Evolutionary conservation across 2,113 vertebrate genomes (phyloP).

Genomic region (Illadopsis cleaveri): DNA sequence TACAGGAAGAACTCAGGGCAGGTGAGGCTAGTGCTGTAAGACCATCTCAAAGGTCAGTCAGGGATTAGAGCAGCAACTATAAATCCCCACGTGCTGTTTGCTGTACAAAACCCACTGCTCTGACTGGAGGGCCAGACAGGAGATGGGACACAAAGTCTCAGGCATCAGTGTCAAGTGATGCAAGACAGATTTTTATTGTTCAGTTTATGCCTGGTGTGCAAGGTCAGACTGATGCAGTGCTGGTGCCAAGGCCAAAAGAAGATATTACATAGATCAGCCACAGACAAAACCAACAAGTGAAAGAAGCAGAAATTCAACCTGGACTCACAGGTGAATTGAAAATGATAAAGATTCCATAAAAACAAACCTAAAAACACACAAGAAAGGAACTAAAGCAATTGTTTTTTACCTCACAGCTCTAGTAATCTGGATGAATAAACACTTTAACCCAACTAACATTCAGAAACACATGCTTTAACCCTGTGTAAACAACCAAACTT

Average conservation of each 20-base stretch:
- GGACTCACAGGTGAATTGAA: neutral
- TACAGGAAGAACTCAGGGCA: neutral
- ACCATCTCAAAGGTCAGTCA: neutral
- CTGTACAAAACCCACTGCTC: neutral
- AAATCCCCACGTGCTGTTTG: neutral
- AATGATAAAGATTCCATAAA: neutral
- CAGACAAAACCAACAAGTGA: rapidly evolving
- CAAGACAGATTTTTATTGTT: neutral
- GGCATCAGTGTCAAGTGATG: neutral
- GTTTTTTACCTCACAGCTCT: neutral
- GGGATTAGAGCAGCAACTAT: neutral
- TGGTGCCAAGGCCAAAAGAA: neutral
- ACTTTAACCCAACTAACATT: neutral
- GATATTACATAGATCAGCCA: neutral
- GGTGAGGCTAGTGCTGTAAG: neutral
- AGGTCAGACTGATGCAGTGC: neutral
- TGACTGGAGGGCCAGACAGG: neutral
- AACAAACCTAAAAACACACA: neutral
- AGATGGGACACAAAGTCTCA: neutral
- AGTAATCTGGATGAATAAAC: neutral
- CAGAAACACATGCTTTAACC: rapidly evolving
- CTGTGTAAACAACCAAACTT: neutral
- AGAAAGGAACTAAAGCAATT: neutral
- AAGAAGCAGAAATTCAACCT: neutral
- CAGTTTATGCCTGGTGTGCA: neutral